Evolutionary conservation across 2,113 vertebrate genomes (phyloP), one percentile per base, ranked within the genome.

Genomic region (Erinaceus europaeus): DNA sequence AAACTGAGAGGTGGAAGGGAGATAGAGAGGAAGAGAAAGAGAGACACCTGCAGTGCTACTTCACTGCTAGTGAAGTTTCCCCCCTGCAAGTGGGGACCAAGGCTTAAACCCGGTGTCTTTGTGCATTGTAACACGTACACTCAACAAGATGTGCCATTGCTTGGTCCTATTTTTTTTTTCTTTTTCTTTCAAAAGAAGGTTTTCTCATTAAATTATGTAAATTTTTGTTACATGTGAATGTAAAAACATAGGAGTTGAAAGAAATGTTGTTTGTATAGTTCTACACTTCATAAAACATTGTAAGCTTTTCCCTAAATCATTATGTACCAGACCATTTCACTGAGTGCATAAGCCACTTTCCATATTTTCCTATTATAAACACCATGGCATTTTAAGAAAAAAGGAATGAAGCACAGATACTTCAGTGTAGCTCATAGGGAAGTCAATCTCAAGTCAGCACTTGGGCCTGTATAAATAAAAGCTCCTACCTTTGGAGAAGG

Each of bases 401-500:
- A 68, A 7, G 53, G 32, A 50, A 2, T 11, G 40, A 86, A 5
- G 18, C 84, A 59, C 0, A n/a, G 84, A 12, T 40, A 32, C 23
- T 46, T 80, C 73, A 34, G 5, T 29, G 73, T 4, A 42, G 52
- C 32, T 78, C 40, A n/a, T 2, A 32, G 65, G 32, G 34, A 75
- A 53, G 88, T 0, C 0, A 7, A 50, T 48, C 71, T 83, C 53
- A 25, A 55, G n/a, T 75, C 38, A 79, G 67, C 32, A 69, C 40
- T 6, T 36, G 18, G 23, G 46, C 21, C 10, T 29, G 23, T 46
- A 61, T 40, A 14, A 65, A 4, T 25, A 9, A 82, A n/a, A 5
- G 55, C 12, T 53, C 95, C 97, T 96, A 99, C 99, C 98, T 99
- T 99, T 68, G 99, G 98, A 20, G 98, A 99, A 10, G 98, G 98